A percentile compares a stretch with the other conserved stretches of the same genome.
Evolutionary conservation across 2,797 vertebrate species (phyloP).

Genomic region (Sparidentex hasta): DNA sequence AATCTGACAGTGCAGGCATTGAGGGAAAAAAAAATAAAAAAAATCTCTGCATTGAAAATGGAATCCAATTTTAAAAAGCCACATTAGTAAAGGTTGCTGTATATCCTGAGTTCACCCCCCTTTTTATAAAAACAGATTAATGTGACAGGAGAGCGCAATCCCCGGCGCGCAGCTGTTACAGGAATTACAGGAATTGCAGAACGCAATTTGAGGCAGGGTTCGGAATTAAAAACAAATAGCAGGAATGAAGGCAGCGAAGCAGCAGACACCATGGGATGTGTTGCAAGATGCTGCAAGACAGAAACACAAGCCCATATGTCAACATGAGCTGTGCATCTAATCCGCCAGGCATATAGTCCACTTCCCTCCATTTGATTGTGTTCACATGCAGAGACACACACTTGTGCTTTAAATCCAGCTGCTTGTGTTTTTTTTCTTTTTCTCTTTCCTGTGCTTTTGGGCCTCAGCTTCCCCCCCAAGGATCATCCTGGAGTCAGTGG

Average conservation of each 20-base stretch:
- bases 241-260: slow-evolving; percentile 38
- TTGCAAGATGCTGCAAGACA: slow-evolving; percentile 67
- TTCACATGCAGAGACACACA: slow-evolving; percentile 46
- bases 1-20: slow-evolving; percentile 19
- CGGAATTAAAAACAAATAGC: slow-evolving; percentile 49
- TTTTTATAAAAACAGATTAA: slow-evolving; percentile 3
- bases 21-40: slow-evolving; percentile 12
- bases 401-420: slow-evolving; percentile 44
- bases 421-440: slow-evolving; percentile 21
- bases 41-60: slow-evolving; percentile 26
- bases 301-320: slow-evolving; percentile 66
- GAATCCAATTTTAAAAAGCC: slow-evolving; percentile 7
- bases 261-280: slow-evolving; percentile 40
- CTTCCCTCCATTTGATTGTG: slow-evolving; percentile 43
- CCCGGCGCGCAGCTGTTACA: background rate
- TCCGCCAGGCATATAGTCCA: slow-evolving; percentile 41
- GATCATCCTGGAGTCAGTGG: slow-evolving; percentile 58
- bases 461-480: slow-evolving; percentile 53
- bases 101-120: background rate
- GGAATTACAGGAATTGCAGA: slow-evolving; percentile 16
- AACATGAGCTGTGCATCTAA: slow-evolving; percentile 64
- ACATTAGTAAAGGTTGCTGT: slow-evolving; percentile 8
- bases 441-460: slow-evolving; percentile 30
- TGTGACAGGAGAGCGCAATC: slow-evolving; percentile 3
- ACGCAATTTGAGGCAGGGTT: slow-evolving; percentile 31